phyloP scores from a whole-genome alignment of 1,140 invertebrate species.

The Holcopasites calliopsidis region DNA sequence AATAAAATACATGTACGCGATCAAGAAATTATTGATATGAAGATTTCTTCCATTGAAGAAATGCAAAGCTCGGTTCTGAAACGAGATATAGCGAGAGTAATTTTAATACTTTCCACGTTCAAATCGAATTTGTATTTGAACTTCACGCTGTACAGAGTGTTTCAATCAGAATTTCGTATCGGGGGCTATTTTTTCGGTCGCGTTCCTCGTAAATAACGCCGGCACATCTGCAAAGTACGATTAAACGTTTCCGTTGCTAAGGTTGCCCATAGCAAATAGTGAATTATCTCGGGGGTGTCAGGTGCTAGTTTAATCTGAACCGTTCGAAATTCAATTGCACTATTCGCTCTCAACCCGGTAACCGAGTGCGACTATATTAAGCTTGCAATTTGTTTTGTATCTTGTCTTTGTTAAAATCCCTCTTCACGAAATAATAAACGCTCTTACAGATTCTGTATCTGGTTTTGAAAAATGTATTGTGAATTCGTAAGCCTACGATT shows the following conservation, averaged over 20 bases:
- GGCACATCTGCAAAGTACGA: slow-evolving; percentile 42
- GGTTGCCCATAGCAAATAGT: slow-evolving; percentile 63
- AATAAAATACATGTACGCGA: too few relatives aligned
- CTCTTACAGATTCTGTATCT: background rate
- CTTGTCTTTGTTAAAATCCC: slow-evolving; percentile 42
- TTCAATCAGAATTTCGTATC: background rate
- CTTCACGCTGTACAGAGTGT: background rate
- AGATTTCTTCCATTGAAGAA: too few relatives aligned
- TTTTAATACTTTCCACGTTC: too few relatives aligned
- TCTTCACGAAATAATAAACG: slow-evolving; percentile 12
- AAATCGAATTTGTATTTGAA: background rate
- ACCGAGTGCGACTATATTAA: slow-evolving; percentile 56
- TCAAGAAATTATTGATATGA: too few relatives aligned
- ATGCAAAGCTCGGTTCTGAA: too few relatives aligned
- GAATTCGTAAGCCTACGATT: background rate
- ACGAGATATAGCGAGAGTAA: too few relatives aligned
- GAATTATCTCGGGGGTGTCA: slow-evolving; percentile 67
- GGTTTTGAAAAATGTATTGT: background rate
- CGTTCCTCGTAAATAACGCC: slow-evolving; percentile 38
- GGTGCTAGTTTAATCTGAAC: slow-evolving; percentile 66
- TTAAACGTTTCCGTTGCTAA: slow-evolving; percentile 48
- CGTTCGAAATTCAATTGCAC: slow-evolving; percentile 68
- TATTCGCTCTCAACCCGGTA: slow-evolving; percentile 64
- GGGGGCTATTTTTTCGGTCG: background rate
- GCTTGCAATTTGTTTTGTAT: slow-evolving; percentile 53